phyloP scores from a whole-genome alignment of 2,113 vertebrate species.

The Muscicapa adusta region DNA sequence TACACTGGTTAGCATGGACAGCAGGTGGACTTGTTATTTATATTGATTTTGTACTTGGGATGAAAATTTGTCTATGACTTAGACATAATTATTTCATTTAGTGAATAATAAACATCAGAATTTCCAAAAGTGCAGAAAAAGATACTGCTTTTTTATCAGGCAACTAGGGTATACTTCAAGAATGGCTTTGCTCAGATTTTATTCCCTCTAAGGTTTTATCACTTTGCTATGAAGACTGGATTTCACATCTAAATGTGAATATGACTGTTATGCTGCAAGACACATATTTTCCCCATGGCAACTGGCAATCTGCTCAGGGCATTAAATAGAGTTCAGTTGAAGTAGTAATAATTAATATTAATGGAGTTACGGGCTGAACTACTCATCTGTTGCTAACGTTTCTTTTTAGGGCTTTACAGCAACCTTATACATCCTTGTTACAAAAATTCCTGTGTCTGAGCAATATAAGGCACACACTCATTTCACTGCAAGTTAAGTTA shows the following conservation, averaged over 20 bases:
- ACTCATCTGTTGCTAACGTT: not conserved
- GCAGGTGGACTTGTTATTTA: not conserved
- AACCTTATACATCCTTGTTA: not conserved
- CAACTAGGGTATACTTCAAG: not conserved
- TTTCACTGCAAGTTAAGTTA: not conserved
- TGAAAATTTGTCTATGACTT: not conserved
- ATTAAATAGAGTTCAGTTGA: not conserved
- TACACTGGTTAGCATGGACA: fast-evolving
- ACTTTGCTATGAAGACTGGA: not conserved
- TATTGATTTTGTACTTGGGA: not conserved
- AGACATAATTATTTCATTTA: not conserved
- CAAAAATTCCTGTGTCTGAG: not conserved
- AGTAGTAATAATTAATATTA: not conserved
- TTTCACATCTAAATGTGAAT: not conserved
- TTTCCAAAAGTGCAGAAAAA: not conserved
- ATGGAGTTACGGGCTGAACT: not conserved
- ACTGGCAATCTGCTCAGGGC: not conserved
- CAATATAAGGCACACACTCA: not conserved
- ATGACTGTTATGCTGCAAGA: not conserved
- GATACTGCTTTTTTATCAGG: not conserved
- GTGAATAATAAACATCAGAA: not conserved
- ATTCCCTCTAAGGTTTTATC: not conserved
- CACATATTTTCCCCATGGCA: not conserved
- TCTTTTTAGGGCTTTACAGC: not conserved
- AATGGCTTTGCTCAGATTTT: not conserved